phyloP scores from a whole-genome alignment of 2,113 vertebrate genomes.

The Cheilinus undulatus region DNA sequence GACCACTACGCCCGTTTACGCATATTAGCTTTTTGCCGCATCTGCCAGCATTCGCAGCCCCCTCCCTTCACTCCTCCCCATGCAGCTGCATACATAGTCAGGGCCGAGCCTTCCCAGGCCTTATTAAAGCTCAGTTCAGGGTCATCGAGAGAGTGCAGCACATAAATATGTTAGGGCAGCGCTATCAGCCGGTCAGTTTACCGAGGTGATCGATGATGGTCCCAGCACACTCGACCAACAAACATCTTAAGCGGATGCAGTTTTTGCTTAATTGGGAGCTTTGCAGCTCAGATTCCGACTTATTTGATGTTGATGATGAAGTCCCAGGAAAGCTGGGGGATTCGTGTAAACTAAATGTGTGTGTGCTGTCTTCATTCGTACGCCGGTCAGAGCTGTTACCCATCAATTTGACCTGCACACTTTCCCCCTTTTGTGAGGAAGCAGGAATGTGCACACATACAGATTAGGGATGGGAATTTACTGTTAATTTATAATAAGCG shows the following conservation, averaged over 20 bases:
- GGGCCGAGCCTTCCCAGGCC: slow-evolving; percentile 63
- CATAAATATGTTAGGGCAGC: slow-evolving; percentile 84
- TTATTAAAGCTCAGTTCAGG: slow-evolving; percentile 82
- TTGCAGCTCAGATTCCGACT: slow-evolving; percentile 78
- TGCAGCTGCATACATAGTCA: slow-evolving; percentile 43
- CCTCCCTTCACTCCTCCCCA: slow-evolving; percentile 1
- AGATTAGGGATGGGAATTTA: too few relatives aligned
- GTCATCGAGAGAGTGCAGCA: slow-evolving; percentile 73
- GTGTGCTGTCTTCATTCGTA: slow-evolving; percentile 76
- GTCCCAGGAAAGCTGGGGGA: slow-evolving; percentile 77
- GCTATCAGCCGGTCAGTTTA: slow-evolving; percentile 82
- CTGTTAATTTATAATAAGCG: too few relatives aligned
- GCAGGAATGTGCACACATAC: slow-evolving; percentile 38
- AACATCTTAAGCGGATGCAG: slow-evolving; percentile 85
- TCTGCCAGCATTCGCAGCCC: slow-evolving; percentile 79
- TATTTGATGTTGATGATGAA: slow-evolving; percentile 78
- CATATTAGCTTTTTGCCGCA: slow-evolving; percentile 81
- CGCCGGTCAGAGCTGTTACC: slow-evolving; percentile 72
- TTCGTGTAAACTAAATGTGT: slow-evolving; percentile 79
- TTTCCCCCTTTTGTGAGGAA: slow-evolving; percentile 53
- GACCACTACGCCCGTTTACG: slow-evolving; percentile 80
- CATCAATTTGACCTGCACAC: slow-evolving; percentile 84
- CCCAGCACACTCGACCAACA: slow-evolving; percentile 79
- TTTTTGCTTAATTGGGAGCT: slow-evolving; percentile 88
- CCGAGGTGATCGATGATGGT: slow-evolving; percentile 82